Evolutionary conservation across 2,888 invertebrate species (phyloP).

Genomic region (Drosophila tanythrix): DNA sequence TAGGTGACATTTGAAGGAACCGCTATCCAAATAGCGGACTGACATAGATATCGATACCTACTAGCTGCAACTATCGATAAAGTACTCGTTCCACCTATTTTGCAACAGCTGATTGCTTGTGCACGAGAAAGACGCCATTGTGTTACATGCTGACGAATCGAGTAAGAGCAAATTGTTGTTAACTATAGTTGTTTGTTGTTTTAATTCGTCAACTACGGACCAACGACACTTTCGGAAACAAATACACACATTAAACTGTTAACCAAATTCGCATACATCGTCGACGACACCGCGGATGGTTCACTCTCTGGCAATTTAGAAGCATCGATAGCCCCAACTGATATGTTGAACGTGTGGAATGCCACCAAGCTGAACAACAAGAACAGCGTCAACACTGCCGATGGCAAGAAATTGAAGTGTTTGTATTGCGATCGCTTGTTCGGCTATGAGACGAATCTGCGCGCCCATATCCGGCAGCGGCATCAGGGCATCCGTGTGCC

Average conservation of each 20-base stretch:
- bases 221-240: slow-evolving; percentile 6
- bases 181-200: slow-evolving; percentile 19
- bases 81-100: slow-evolving; percentile 24
- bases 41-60: slow-evolving; percentile 21
- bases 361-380: slow-evolving; percentile 89
- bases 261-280: slow-evolving; percentile 86
- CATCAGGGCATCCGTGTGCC: slow-evolving; percentile 96
- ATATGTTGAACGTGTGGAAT: slow-evolving; percentile 87
- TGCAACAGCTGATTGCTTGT: slow-evolving; percentile 45
- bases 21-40: background rate
- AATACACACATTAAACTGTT: background rate
- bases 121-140: slow-evolving; percentile 51
- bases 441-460: slow-evolving; percentile 96
- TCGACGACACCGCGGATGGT: slow-evolving; percentile 85
- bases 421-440: slow-evolving; percentile 96
- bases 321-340: slow-evolving; percentile 86
- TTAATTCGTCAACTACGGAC: slow-evolving; percentile 10
- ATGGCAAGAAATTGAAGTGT: slow-evolving; percentile 96
- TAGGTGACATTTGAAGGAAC: background rate
- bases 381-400: slow-evolving; percentile 92
- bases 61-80: background rate
- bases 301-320: slow-evolving; percentile 83
- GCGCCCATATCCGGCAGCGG: slow-evolving; percentile 95
- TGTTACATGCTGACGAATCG: slow-evolving; percentile 65
- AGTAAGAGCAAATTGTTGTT: slow-evolving; percentile 55